A percentile compares a stretch with the other conserved stretches of the same genome.
These are phyloP conservation scores for Rhagophthalmus giganteus DNA, from an alignment of 2,888 invertebrate species.

Conservation along the genomic window DNA sequence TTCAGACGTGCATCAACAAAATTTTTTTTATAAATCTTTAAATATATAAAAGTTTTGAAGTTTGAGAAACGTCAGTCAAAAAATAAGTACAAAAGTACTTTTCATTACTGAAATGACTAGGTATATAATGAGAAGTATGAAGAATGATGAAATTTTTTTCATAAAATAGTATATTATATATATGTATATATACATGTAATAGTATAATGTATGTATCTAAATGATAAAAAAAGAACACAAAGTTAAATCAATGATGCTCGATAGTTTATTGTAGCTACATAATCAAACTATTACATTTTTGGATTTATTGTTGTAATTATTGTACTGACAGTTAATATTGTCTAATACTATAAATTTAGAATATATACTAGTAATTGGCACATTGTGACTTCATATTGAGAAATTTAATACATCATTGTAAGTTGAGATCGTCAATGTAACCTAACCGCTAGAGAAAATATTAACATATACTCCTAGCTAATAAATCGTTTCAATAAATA, in stretches of 20 bases:
- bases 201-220: background rate
- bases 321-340: constrained; percentile 46
- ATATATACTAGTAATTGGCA: constrained; percentile 37
- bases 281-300: constrained; percentile 24
- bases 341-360: constrained; percentile 41
- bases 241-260: background rate
- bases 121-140: too few species aligned
- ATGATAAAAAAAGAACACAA: background rate
- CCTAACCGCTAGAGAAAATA: background rate
- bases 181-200: too few species aligned
- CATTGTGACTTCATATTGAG: constrained; percentile 36
- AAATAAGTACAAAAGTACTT: too few species aligned
- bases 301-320: constrained; percentile 45
- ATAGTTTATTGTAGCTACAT: constrained; percentile 16
- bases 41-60: too few species aligned
- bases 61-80: too few species aligned
- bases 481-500: too few species aligned
- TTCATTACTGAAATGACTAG: too few species aligned
- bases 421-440: constrained; percentile 14
- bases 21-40: too few species aligned
- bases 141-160: too few species aligned
- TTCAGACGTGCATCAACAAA: too few species aligned
- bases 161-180: too few species aligned
- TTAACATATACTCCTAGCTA: too few species aligned
- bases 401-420: constrained; percentile 19